A percentile compares a stretch with the other conserved stretches of the same genome.
phyloP scores from a whole-genome alignment of 2,888 invertebrate genomes.

The Caenorhabditis macrosperma region DNA sequence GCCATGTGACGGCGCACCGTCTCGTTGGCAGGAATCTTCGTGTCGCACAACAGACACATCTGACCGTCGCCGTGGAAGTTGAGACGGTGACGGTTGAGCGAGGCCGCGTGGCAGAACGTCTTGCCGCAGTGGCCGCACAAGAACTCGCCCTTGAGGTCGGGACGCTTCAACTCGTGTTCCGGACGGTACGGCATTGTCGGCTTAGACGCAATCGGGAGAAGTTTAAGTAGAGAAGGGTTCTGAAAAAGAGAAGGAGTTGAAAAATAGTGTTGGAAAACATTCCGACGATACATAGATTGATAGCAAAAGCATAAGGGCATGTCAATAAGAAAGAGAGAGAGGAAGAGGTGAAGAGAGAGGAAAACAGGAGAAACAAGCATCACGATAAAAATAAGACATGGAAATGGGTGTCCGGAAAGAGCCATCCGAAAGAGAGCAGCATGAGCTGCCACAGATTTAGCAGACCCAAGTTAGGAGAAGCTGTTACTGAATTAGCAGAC shows the following conservation, averaged over 20 bases:
- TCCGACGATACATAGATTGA: neutral
- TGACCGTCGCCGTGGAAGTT: slow-evolving; percentile 73
- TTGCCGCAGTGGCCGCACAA: slow-evolving; percentile 72
- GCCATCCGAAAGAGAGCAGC: too few relatives aligned
- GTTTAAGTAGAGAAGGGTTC: neutral
- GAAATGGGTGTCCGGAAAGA: too few relatives aligned
- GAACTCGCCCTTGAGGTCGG: slow-evolving; percentile 72
- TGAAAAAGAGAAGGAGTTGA: slow-evolving; percentile 12
- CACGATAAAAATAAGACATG: neutral
- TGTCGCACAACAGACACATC: slow-evolving; percentile 63
- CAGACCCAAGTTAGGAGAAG: too few relatives aligned
- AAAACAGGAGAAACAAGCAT: neutral
- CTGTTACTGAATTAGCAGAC: too few relatives aligned
- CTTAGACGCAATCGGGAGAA: too few relatives aligned
- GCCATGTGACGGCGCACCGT: slow-evolving; percentile 71
- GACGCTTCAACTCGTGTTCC: slow-evolving; percentile 70
- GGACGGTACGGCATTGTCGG: slow-evolving; percentile 71
- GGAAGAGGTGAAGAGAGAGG: neutral
- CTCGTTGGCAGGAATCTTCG: slow-evolving; percentile 64
- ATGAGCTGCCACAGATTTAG: too few relatives aligned
- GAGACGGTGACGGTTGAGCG: slow-evolving; percentile 69
- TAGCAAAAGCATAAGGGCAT: neutral
- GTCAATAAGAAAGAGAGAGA: neutral
- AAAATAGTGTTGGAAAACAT: too few relatives aligned
- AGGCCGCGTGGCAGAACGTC: slow-evolving; percentile 71